Base-by-base conservation (phyloP, 1,140 invertebrate genomes). In the Nasonia longicornis region DNA sequence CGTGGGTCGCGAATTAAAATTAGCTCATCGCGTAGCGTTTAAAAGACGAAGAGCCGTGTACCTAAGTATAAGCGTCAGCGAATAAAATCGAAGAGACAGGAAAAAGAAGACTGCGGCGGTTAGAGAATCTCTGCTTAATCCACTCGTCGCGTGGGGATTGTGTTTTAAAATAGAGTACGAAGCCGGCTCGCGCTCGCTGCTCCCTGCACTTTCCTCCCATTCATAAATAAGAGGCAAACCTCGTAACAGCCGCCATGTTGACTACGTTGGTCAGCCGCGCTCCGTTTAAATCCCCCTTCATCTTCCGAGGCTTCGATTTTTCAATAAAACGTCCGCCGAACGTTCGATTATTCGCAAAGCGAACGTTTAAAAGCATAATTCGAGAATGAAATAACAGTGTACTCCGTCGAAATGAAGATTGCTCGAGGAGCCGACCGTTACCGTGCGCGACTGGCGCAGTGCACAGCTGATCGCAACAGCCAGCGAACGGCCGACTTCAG, bases 381-480 rank as follows among this genome's bases (percentile, higher is more conserved):
- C 1, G 7, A 58, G 20, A 1, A n/a, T 7, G 52, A 58, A 20
- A 20, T 16, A n/a, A 58, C 3, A 20, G 6, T n/a, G 20, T 4
- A 16, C 20, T 58, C 52, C 0, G 6, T 20, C 52, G 52, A 58
- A 58, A 58, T 58, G 20, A n/a, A 20, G 52, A 58, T 58, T 58
- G 16, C 7, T 20, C 52, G 52, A 7, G 20, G 6, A 20, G 20
- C 20, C 20, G 52, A 58, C 1, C 14, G 52, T 58, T 7, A 58
- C 14, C 20, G 52, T 7, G 77, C 77, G 83, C 84, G 63, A 66
- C 74, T 69, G 42, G 29, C 82, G 83, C 84, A 87, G 87, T 86
- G 84, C 85, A 88, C 87, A 88, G 87, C 87, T 88, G 87, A 88
- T 88, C 87, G 82, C 86, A 86, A 79, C 82, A 82, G 79, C 35